Evolutionary conservation across 2,797 vertebrate genomes (phyloP).

Genomic region (Coreius guichenoti): DNA sequence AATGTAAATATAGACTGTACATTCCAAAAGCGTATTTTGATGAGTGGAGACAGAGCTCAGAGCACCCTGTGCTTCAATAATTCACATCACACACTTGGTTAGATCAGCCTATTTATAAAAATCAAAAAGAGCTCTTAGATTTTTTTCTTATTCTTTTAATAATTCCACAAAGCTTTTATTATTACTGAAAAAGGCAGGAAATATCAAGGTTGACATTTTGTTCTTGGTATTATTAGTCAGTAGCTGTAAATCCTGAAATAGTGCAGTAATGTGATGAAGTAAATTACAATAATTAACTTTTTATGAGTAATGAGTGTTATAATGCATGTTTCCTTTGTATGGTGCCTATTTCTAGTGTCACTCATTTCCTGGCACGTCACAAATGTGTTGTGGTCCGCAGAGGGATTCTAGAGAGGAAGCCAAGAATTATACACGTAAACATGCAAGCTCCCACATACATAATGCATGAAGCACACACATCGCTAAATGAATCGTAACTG

Average conservation of each 20-base stretch:
- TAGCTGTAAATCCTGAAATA: neutral
- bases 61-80: slow-evolving; percentile 61
- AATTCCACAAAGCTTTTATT: neutral
- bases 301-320: slow-evolving; percentile 16
- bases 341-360: neutral
- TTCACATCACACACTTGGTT: slow-evolving; percentile 56
- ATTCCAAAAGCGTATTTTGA: slow-evolving; percentile 50
- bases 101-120: slow-evolving; percentile 45
- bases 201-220: neutral
- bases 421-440: slow-evolving; percentile 2
- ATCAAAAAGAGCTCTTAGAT: slow-evolving; percentile 1
- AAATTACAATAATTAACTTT: neutral
- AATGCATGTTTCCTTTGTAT: neutral
- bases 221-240: neutral
- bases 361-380: slow-evolving; percentile 17
- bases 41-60: slow-evolving; percentile 28
- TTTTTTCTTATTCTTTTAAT: slow-evolving; percentile 1
- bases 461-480: slow-evolving; percentile 30
- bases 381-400: neutral
- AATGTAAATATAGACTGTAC: slow-evolving; percentile 54
- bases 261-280: neutral
- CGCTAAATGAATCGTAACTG: slow-evolving; percentile 12
- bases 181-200: neutral
- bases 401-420: slow-evolving; percentile 15
- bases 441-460: slow-evolving; percentile 3